Percentiles rank a stretch among this genome's conserved stretches.
Evolutionary conservation across 1,140 invertebrate genomes (phyloP).

Genomic region (Frieseomelitta varia): DNA sequence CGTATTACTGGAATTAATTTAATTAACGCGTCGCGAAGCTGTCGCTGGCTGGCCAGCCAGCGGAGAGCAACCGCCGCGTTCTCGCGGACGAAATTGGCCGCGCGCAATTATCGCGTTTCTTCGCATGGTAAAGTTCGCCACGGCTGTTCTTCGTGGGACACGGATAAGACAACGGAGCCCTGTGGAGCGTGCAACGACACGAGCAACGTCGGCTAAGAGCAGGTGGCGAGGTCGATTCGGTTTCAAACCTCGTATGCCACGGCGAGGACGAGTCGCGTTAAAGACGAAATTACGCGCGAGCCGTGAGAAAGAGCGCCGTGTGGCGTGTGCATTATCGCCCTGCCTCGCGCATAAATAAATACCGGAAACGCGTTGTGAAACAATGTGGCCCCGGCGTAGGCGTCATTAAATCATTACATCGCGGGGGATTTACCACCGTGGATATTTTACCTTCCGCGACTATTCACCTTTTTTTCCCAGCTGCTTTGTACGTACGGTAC

Average conservation of each 20-base stretch:
- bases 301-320: conserved; percentile 53
- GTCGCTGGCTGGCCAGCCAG: background rate
- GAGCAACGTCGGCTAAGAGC: background rate
- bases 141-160: conserved; percentile 11
- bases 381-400: conserved; percentile 1
- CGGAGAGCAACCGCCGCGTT: too few species aligned
- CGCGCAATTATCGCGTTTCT: conserved; percentile 31
- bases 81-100: conserved; percentile 33
- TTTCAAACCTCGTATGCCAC: background rate
- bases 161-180: background rate
- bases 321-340: conserved; percentile 27
- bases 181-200: background rate
- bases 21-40: conserved; percentile 34
- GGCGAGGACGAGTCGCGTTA: background rate
- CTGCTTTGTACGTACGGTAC: background rate
- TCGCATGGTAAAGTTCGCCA: conserved; percentile 35
- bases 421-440: conserved; percentile 28
- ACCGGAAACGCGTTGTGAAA: conserved; percentile 54
- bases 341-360: conserved; percentile 25
- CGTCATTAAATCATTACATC: conserved; percentile 49
- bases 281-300: conserved; percentile 42
- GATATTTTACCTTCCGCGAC: background rate
- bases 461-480: conserved; percentile 26
- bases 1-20: conserved; percentile 40
- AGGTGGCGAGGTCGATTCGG: background rate